Evolutionary conservation across 2,888 invertebrate species (phyloP).

Genomic region (Mythimna pallens): DNA sequence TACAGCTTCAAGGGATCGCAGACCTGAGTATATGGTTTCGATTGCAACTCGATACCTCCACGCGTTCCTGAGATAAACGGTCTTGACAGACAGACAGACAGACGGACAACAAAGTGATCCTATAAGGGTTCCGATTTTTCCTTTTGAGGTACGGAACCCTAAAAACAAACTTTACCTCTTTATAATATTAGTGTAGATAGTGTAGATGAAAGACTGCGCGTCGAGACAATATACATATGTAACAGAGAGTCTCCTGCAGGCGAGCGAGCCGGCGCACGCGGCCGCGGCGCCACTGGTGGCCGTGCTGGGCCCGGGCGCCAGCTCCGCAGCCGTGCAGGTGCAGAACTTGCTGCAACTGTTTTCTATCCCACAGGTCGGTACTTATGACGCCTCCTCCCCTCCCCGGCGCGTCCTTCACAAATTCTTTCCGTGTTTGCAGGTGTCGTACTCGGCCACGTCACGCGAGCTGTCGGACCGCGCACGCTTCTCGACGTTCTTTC

Average conservation of each 20-base stretch:
- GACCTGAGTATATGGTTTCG: no score
- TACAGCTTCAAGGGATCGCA: no score
- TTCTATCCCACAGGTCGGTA: constrained; percentile 92
- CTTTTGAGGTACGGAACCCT: no score
- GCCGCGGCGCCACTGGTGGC: constrained; percentile 90
- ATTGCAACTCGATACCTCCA: no score
- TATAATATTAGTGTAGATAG: no score
- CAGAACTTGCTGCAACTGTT: constrained; percentile 94
- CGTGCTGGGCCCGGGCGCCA: constrained; percentile 94
- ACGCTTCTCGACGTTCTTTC: constrained; percentile 94
- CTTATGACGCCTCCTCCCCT: rapidly evolving
- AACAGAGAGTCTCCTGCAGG: background rate
- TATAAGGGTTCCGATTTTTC: no score
- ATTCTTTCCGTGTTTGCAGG: constrained; percentile 73
- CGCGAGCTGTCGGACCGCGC: constrained; percentile 94
- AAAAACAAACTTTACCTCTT: no score
- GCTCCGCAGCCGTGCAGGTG: constrained; percentile 93
- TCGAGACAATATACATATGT: background rate
- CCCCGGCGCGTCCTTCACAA: background rate
- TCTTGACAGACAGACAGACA: no score
- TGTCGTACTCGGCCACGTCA: constrained; percentile 93
- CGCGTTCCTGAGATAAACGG: no score
- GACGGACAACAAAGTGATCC: no score
- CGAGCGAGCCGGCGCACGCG: constrained; percentile 18
- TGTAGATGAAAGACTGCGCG: background rate